phyloP scores from a whole-genome alignment of 2,113 vertebrate species.

The Ancistrus triradiatus region DNA sequence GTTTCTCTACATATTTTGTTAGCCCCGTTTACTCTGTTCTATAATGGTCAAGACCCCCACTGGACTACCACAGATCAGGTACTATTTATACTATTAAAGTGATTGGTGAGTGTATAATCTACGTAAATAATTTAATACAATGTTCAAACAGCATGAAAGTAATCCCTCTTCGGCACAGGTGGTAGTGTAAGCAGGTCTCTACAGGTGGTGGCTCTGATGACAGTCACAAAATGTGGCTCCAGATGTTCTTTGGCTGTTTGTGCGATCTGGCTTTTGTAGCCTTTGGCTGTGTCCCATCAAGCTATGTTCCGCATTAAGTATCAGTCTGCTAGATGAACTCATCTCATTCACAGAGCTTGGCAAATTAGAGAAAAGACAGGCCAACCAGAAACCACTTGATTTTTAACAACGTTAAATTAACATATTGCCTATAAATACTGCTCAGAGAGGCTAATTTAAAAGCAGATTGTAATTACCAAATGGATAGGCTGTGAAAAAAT shows the following conservation, averaged over 20 bases:
- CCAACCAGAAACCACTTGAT: not conserved
- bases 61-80: too few species aligned
- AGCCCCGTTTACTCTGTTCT: too few species aligned
- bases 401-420: not conserved
- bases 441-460: not conserved
- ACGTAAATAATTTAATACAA: too few species aligned
- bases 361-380: not conserved
- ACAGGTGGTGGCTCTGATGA: conserved; percentile 2
- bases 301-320: conserved; percentile 2
- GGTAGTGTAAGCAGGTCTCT: not conserved
- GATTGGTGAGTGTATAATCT: too few species aligned
- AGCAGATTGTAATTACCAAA: not conserved
- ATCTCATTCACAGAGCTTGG: conserved; percentile 18
- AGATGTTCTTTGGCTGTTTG: not conserved
- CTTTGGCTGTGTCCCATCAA: conserved; percentile 16
- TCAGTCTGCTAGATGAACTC: not conserved
- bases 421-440: conserved; percentile 1
- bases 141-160: too few species aligned
- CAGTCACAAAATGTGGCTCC: not conserved
- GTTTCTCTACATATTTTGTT: too few species aligned
- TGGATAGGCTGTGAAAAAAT: not conserved
- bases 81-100: too few species aligned
- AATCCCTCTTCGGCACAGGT: not conserved
- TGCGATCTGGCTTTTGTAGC: conserved; percentile 17
- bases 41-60: too few species aligned